These are phyloP conservation scores for Drosophila ogumai DNA, from an alignment of 1,140 invertebrate genomes.

Conservation along the genomic window DNA sequence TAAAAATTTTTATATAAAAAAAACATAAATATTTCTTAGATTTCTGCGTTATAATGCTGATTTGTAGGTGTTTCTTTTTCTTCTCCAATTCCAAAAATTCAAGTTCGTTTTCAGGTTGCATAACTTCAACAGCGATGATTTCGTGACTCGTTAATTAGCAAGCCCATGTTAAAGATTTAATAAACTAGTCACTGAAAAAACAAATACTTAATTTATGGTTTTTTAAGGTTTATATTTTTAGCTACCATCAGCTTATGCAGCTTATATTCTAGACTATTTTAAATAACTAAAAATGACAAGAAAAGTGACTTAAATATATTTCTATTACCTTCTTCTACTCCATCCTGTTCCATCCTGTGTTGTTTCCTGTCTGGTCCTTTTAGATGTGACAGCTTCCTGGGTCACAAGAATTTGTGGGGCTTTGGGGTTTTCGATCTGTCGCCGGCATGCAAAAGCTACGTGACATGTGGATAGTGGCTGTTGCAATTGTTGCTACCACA, in stretches of 20 bases:
- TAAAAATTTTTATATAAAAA: too few species aligned
- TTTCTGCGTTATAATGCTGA: background rate
- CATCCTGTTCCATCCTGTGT: background rate
- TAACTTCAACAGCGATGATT: slow-evolving; percentile 11
- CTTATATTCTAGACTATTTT: slow-evolving; percentile 9
- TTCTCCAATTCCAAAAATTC: background rate
- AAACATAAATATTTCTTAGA: background rate
- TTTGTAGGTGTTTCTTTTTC: background rate
- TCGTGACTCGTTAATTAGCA: slow-evolving; percentile 30
- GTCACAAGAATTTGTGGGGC: slow-evolving; percentile 39
- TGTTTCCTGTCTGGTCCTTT: slow-evolving; percentile 18
- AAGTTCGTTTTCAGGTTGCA: slow-evolving; percentile 18
- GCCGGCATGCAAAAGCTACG: slow-evolving; percentile 75
- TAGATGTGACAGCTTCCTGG: slow-evolving; percentile 40
- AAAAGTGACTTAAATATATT: slow-evolving; percentile 20
- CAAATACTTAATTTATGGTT: background rate
- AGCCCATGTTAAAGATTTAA: slow-evolving; percentile 27
- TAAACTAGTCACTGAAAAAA: slow-evolving; percentile 3
- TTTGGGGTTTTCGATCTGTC: slow-evolving; percentile 28
- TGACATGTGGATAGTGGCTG: slow-evolving; percentile 64
- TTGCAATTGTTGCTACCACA: slow-evolving; percentile 65
- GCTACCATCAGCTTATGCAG: background rate
- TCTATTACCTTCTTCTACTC: background rate
- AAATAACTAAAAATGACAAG: background rate
- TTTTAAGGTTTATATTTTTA: slow-evolving; percentile 11